Evolutionary conservation across 1,140 invertebrate genomes (phyloP).

Genomic region (Heterodera schachtii): DNA sequence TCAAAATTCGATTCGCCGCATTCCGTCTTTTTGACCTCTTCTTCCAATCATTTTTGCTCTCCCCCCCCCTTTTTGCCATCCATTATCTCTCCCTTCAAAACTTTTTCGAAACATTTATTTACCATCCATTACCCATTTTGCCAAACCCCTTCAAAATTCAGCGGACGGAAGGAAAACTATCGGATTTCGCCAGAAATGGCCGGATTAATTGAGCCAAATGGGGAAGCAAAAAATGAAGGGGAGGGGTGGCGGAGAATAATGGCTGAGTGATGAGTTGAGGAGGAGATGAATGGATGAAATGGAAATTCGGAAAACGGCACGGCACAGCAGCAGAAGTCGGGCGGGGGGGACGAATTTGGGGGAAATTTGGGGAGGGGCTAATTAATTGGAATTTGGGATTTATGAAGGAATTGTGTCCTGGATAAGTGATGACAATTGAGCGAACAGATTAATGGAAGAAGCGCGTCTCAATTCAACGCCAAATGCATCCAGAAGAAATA

Average conservation of each 20-base stretch:
- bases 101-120: constrained; percentile 11
- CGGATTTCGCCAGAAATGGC: constrained; percentile 21
- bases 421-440: not conserved
- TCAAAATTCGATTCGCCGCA: not conserved
- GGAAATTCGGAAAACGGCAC: constrained; percentile 3
- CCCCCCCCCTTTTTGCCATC: not conserved
- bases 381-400: constrained; percentile 16
- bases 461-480: not conserved
- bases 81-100: not conserved
- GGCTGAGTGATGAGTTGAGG: not conserved
- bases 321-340: not conserved
- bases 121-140: not conserved
- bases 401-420: constrained; percentile 1
- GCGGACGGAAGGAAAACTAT: not conserved
- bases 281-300: constrained; percentile 10
- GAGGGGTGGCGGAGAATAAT: not conserved
- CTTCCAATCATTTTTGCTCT: no score
- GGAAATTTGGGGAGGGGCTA: not conserved
- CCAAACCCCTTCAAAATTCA: not conserved
- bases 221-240: not conserved
- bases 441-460: not conserved
- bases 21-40: not conserved
- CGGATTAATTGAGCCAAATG: constrained; percentile 14
- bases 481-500: constrained; percentile 9
- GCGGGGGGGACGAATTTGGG: not conserved